A percentile compares a stretch with the other conserved stretches of the same genome.
phyloP scores from a whole-genome alignment of 2,888 invertebrate genomes.

The Strigamia maritima region DNA sequence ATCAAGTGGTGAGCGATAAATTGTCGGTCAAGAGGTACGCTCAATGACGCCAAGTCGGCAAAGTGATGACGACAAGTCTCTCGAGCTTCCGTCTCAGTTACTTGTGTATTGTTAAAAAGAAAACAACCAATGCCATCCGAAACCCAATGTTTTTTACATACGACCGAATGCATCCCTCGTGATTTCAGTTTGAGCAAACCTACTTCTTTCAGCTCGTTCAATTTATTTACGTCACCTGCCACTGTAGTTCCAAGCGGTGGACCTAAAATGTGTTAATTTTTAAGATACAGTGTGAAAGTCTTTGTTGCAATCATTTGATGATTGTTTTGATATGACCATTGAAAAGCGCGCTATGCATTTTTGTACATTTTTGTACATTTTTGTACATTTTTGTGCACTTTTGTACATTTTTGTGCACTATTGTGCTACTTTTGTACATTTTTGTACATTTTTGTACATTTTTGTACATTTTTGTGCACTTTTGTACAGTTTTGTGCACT shows the following conservation, averaged over 20 bases:
- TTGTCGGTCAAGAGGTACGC: not conserved
- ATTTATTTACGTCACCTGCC: not conserved
- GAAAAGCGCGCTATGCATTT: not conserved
- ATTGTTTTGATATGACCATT: not conserved
- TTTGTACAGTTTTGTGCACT: no score
- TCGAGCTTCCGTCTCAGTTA: not conserved
- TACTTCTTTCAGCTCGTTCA: not conserved
- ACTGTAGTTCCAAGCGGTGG: not conserved
- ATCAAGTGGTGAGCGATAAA: not conserved
- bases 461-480: no score
- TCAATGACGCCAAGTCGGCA: not conserved
- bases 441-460: no score
- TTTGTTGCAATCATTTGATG: no score
- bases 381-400: no score
- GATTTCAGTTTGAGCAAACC: not conserved
- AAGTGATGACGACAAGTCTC: not conserved
- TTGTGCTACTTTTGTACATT: no score
- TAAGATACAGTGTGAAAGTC: no score
- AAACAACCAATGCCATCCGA: not conserved
- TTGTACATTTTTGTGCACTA: no score
- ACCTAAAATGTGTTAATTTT: not conserved
- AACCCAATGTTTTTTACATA: not conserved
- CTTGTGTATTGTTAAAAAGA: not conserved
- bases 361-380: no score
- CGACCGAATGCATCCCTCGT: not conserved